phyloP scores from a whole-genome alignment of 2,113 vertebrate species.

The Ophiodon elongatus region DNA sequence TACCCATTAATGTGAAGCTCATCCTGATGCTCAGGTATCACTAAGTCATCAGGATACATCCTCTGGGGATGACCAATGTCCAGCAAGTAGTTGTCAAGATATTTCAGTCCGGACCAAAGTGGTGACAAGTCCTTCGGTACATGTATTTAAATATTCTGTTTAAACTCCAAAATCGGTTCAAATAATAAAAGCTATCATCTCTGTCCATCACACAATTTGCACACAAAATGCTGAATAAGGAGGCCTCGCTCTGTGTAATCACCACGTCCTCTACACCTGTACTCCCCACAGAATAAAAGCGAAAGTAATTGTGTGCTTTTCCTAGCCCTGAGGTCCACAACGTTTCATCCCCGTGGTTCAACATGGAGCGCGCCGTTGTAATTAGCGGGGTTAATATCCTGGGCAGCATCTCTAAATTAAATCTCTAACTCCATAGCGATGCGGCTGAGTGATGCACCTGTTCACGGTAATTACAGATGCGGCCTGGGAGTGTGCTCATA shows the following conservation, averaged over 20 bases:
- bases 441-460: constrained; percentile 82
- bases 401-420: constrained; percentile 83
- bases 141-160: not conserved
- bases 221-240: constrained; percentile 16
- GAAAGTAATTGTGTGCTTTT: constrained; percentile 72
- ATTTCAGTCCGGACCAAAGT: not conserved
- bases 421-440: constrained; percentile 75
- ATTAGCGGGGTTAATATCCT: constrained; percentile 85
- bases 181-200: not conserved
- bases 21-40: not conserved
- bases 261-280: constrained; percentile 30
- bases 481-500: constrained; percentile 61
- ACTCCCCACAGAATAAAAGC: constrained; percentile 56
- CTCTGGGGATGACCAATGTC: not conserved
- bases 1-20: not conserved
- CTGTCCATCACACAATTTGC: constrained; percentile 20
- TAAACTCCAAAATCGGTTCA: not conserved
- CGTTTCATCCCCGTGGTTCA: constrained; percentile 58
- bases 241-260: constrained; percentile 40
- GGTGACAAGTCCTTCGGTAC: not conserved
- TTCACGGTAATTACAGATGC: constrained; percentile 79
- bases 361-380: constrained; percentile 60
- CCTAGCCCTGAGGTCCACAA: constrained; percentile 55
- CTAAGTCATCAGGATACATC: not conserved
- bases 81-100: not conserved